A percentile compares a stretch with the other conserved stretches of the same genome.
These are phyloP conservation scores for Porphyrio hochstetteri DNA, from an alignment of 2,113 vertebrate species.

Conservation along the genomic window DNA sequence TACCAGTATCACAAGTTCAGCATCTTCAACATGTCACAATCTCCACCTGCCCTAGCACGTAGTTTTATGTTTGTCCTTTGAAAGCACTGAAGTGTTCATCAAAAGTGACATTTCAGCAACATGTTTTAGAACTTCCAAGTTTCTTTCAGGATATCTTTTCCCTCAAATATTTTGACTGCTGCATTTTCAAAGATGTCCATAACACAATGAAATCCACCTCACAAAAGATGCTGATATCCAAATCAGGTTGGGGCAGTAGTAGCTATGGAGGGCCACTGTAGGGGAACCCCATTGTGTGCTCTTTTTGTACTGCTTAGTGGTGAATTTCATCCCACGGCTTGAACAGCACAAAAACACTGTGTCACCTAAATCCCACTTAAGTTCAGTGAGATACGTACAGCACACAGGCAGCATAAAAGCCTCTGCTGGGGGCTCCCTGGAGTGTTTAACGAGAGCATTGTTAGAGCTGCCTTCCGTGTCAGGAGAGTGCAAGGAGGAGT, in stretches of 20 bases:
- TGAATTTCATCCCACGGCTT: neutral
- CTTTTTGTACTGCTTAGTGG: neutral
- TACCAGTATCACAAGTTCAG: neutral
- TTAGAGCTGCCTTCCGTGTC: neutral
- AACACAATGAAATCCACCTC: neutral
- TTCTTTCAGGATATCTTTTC: neutral
- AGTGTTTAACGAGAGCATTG: neutral
- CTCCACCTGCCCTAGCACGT: neutral
- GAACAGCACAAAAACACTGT: neutral
- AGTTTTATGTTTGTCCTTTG: neutral
- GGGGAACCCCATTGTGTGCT: neutral
- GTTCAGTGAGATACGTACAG: neutral
- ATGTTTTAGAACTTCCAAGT: neutral
- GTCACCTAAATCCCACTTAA: neutral
- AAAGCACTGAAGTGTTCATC: neutral
- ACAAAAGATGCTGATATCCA: neutral
- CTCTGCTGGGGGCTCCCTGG: neutral
- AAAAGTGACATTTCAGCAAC: neutral
- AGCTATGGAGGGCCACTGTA: accelerated
- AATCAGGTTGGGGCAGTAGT: neutral
- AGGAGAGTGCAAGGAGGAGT: neutral
- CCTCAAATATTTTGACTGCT: neutral
- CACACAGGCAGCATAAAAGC: neutral
- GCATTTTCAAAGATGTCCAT: neutral
- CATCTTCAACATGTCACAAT: neutral